These are phyloP conservation scores for Prunella fulvescens DNA, from an alignment of 2,113 vertebrate species.

Conservation along the genomic window DNA sequence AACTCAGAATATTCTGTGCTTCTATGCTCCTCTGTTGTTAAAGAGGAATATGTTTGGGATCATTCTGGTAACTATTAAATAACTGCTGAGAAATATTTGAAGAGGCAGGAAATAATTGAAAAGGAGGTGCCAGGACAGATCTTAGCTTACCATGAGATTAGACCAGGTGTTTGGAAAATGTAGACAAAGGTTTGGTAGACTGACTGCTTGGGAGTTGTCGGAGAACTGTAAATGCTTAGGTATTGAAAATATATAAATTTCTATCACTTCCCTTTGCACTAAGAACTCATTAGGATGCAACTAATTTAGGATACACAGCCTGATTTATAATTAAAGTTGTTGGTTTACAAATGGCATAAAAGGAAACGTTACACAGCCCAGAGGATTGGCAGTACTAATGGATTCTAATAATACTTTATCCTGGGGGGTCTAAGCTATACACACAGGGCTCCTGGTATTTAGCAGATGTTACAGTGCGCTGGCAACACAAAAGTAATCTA, in stretches of 20 bases:
- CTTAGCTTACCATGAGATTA: neutral
- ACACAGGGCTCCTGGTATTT: neutral
- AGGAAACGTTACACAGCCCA: neutral
- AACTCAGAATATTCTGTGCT: neutral
- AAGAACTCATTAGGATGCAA: neutral
- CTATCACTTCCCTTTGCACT: neutral
- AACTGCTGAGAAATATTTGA: neutral
- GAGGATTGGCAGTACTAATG: neutral
- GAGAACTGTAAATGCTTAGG: neutral
- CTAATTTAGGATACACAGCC: neutral
- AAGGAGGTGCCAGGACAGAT: neutral
- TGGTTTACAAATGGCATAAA: neutral
- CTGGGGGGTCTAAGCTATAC: neutral
- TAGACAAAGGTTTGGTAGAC: neutral
- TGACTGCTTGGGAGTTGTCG: neutral
- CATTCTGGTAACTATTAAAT: neutral
- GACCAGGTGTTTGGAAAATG: neutral
- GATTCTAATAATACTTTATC: slow-evolving; percentile 5
- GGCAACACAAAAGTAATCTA: neutral
- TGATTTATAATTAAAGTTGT: slow-evolving; percentile 48
- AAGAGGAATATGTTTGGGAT: neutral
- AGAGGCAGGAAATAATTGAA: neutral
- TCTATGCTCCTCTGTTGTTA: neutral
- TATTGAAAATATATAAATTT: neutral
- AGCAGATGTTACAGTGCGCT: neutral